phyloP scores from a whole-genome alignment of 53 echinoderm and acorn worm species.

The Luidia sarsii region DNA sequence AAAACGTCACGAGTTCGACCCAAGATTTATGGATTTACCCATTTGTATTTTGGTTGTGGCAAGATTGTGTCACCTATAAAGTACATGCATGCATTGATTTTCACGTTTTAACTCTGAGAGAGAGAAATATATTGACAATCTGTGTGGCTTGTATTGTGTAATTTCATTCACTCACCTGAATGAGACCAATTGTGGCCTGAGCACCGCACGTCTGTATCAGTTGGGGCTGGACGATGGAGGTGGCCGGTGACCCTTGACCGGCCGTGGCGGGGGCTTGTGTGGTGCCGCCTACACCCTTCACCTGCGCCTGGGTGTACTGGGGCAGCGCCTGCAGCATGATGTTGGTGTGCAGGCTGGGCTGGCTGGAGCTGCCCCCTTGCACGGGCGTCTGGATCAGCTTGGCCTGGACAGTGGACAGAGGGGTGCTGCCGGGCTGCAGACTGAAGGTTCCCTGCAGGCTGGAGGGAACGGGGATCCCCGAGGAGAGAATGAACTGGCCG shows the following conservation, averaged over 20 bases:
- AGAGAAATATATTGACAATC: too few species aligned
- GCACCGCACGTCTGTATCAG: constrained; percentile 84
- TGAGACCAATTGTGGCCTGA: constrained; percentile 84
- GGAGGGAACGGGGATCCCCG: constrained; percentile 16
- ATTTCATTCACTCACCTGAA: constrained; percentile 74
- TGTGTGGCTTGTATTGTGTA: too few species aligned
- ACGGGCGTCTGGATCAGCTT: constrained; percentile 40
- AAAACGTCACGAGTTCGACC: too few species aligned
- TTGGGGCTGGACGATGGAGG: constrained; percentile 68
- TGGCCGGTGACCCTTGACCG: constrained; percentile 5
- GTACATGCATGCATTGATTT: too few species aligned
- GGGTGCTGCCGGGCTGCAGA: constrained; percentile 13
- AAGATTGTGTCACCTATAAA: too few species aligned
- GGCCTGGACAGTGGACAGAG: constrained; percentile 36
- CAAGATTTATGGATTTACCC: too few species aligned
- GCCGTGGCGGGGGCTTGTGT: background rate
- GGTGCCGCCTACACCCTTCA: background rate
- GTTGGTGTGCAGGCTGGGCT: constrained; percentile 24
- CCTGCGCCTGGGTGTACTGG: constrained; percentile 33
- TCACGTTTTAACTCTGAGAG: too few species aligned
- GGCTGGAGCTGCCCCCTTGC: constrained; percentile 22
- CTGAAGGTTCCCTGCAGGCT: constrained; percentile 27
- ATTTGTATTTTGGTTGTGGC: too few species aligned
- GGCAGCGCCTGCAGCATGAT: constrained; percentile 49
- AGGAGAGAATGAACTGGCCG: constrained; percentile 33